Conservation (phyloP, 1,140 invertebrate genomes). For the Drosophila guanche region DNA sequence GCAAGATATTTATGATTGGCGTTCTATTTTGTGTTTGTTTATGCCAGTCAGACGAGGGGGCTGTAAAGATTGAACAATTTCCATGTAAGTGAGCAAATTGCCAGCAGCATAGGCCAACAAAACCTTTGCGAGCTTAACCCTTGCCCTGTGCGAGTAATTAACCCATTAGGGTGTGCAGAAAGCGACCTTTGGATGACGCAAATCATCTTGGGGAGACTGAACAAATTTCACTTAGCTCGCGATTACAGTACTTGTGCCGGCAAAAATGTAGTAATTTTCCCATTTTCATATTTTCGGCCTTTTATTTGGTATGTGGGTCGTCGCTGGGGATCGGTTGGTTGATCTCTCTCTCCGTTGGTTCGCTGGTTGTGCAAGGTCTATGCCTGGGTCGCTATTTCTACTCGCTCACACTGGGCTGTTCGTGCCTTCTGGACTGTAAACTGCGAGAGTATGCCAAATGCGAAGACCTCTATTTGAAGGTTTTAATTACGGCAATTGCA, state of each 20-base stretch:
- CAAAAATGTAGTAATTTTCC: conserved; percentile 72
- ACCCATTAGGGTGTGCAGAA: conserved; percentile 74
- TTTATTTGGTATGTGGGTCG: conserved; percentile 64
- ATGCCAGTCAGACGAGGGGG: conserved; percentile 6
- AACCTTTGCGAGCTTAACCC: conserved; percentile 24
- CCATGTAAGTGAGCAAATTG: no score
- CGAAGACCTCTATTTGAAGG: conserved; percentile 57
- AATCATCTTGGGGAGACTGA: conserved; percentile 18
- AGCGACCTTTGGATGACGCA: conserved; percentile 58
- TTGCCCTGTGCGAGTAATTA: conserved; percentile 46
- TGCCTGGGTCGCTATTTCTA: conserved; percentile 36
- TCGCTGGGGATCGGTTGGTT: conserved; percentile 58
- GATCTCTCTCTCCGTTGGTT: conserved; percentile 49
- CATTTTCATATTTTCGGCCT: conserved; percentile 62
- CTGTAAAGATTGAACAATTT: not conserved
- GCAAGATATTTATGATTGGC: conserved; percentile 45
- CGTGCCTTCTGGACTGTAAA: conserved; percentile 80
- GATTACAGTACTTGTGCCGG: conserved; percentile 35
- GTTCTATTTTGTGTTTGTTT: conserved; percentile 33
- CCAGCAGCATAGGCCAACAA: not conserved
- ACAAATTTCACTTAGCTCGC: conserved; percentile 68
- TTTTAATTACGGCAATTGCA: conserved; percentile 72
- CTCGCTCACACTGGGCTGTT: conserved; percentile 30
- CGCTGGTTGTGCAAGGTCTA: conserved; percentile 65
- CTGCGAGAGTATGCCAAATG: conserved; percentile 25